phyloP scores from a whole-genome alignment of 2,888 invertebrate species.

The Drosophila eohydei region DNA sequence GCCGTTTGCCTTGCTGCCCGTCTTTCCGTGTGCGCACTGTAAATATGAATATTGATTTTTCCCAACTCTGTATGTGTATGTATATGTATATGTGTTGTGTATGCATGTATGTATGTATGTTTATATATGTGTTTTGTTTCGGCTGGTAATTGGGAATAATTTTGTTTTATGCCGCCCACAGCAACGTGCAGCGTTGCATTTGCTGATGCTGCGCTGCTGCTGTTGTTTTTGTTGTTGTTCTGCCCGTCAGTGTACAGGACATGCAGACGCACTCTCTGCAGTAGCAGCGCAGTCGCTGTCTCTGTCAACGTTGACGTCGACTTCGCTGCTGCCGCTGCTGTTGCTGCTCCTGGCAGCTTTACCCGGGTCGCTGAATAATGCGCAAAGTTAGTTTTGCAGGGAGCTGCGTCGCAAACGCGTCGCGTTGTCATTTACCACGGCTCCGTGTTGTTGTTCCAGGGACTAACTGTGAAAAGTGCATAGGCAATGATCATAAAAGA shows the following conservation, averaged over 20 bases:
- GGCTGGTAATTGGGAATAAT: slow-evolving; percentile 31
- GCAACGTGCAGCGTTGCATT: slow-evolving; percentile 55
- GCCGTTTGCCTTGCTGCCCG: slow-evolving; percentile 15
- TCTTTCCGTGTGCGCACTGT: slow-evolving; percentile 45
- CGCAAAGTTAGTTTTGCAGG: slow-evolving; percentile 81
- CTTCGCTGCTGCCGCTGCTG: slow-evolving; percentile 8
- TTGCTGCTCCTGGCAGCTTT: slow-evolving; percentile 50
- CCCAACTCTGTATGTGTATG: slow-evolving; percentile 26
- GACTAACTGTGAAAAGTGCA: slow-evolving; percentile 27
- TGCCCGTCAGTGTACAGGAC: slow-evolving; percentile 23
- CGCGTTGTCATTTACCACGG: slow-evolving; percentile 40
- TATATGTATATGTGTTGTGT: slow-evolving; percentile 6
- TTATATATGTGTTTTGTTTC: neutral
- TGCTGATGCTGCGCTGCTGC: slow-evolving; percentile 27
- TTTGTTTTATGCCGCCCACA: slow-evolving; percentile 29
- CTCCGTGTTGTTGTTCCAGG: slow-evolving; percentile 4
- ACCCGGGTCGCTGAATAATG: slow-evolving; percentile 79
- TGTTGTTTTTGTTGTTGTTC: slow-evolving; percentile 17
- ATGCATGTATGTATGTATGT: slow-evolving; percentile 10
- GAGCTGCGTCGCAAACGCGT: slow-evolving; percentile 72
- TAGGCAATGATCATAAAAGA: slow-evolving; percentile 10
- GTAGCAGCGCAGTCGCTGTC: slow-evolving; percentile 5
- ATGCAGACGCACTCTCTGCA: slow-evolving; percentile 13
- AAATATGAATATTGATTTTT: slow-evolving; percentile 79
- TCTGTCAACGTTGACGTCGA: slow-evolving; percentile 13